phyloP scores from a whole-genome alignment of 2,888 invertebrate genomes.

The Tinea semifulvella region DNA sequence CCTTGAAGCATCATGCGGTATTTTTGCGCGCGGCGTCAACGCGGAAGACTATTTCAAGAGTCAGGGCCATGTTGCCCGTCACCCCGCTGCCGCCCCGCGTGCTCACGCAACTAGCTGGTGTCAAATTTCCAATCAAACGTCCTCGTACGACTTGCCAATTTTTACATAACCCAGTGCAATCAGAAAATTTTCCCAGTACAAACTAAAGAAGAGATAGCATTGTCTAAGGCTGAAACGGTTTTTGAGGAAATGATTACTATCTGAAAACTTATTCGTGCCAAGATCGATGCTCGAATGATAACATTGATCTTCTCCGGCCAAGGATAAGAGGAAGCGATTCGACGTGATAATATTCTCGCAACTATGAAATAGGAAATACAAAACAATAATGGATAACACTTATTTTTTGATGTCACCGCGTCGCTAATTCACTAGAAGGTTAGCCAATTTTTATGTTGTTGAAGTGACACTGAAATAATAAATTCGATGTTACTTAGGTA shows the following conservation, averaged over 20 bases:
- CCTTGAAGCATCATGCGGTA: slow-evolving; percentile 61
- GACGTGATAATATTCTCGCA: background rate
- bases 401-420: no score
- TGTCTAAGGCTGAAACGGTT: no score
- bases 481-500: no score
- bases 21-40: slow-evolving; percentile 59
- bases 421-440: no score
- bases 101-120: slow-evolving; percentile 17
- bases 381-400: background rate
- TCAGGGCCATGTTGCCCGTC: slow-evolving; percentile 49
- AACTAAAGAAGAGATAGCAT: no score
- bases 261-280: slow-evolving; percentile 1
- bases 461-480: no score
- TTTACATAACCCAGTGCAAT: no score
- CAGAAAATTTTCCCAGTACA: no score
- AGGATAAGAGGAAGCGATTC: slow-evolving; percentile 8
- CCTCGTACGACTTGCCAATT: no score
- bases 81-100: slow-evolving; percentile 34
- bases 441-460: no score
- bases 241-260: slow-evolving; percentile 3
- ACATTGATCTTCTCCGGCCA: slow-evolving; percentile 6
- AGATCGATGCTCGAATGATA: slow-evolving; percentile 7
- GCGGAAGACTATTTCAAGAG: slow-evolving; percentile 68
- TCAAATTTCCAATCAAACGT: slow-evolving; percentile 13
- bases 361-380: background rate